Evolutionary conservation across 2,888 invertebrate genomes (phyloP).

Genomic region (Tridacna crocea): DNA sequence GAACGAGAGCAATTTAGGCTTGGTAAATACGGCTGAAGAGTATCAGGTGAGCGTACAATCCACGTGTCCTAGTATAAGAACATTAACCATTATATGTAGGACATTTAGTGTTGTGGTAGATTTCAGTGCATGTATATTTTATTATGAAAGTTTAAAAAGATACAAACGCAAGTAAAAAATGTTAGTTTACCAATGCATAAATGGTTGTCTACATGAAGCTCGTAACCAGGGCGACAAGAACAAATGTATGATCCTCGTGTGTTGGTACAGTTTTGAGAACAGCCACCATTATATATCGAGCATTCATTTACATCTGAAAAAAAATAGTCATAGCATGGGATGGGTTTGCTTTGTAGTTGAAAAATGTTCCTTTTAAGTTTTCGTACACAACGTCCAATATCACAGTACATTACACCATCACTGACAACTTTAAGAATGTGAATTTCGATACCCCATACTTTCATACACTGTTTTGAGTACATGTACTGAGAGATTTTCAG

Average conservation of each 20-base stretch:
- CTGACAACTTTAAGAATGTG: neutral
- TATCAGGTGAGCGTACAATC: neutral
- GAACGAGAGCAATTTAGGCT: neutral
- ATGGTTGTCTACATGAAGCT: neutral
- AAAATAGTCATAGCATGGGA: neutral
- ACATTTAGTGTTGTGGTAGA: neutral
- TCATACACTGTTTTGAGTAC: no score
- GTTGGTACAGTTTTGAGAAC: conserved; percentile 8
- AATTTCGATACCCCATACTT: neutral
- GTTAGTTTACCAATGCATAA: neutral
- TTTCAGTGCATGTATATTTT: neutral
- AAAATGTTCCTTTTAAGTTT: neutral
- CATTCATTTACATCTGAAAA: conserved; percentile 23
- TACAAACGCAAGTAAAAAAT: neutral
- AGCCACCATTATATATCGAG: neutral
- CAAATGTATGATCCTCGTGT: conserved; percentile 7
- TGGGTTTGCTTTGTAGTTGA: no score
- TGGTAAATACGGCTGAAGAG: neutral
- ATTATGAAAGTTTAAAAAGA: neutral
- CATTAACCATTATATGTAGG: neutral
- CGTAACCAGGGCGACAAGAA: neutral
- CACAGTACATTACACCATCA: neutral
- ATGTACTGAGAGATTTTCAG: no score
- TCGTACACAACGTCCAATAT: neutral
- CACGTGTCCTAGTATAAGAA: neutral